Evolutionary conservation across 1,140 invertebrate species (phyloP).

Genomic region (Camponotus vicinus): DNA sequence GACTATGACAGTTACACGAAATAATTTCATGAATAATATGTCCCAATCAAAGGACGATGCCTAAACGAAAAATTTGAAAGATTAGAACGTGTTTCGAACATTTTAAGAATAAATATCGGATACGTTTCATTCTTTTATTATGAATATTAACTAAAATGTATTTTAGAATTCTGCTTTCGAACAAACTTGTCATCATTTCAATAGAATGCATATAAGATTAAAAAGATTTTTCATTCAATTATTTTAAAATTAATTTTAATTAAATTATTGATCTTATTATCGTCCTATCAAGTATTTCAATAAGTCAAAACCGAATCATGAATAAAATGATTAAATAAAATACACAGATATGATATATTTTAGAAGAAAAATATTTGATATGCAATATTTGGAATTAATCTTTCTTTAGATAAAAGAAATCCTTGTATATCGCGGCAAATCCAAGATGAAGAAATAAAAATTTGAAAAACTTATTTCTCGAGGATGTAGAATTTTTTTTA

Average conservation of each 20-base stretch:
- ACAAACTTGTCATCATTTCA: not conserved
- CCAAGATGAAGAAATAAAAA: not conserved
- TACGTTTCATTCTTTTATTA: not conserved
- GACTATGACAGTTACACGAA: not conserved
- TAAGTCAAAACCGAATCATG: not conserved
- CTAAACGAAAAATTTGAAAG: not conserved
- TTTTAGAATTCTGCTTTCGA: not conserved
- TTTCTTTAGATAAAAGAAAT: not conserved
- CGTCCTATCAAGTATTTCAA: not conserved
- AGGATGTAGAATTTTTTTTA: conserved; percentile 1
- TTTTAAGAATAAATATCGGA: not conserved
- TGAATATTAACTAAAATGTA: not conserved
- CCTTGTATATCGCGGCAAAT: not conserved
- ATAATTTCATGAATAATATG: not conserved
- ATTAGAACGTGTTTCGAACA: not conserved
- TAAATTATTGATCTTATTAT: not conserved
- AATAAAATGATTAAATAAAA: not conserved
- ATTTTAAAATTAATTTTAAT: not conserved
- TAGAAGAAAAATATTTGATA: not conserved
- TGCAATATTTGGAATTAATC: not conserved
- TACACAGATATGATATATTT: not conserved
- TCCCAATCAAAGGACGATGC: not conserved
- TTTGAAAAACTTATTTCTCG: not conserved
- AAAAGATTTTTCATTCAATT: not conserved
- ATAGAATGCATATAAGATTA: not conserved